Base-by-base conservation (phyloP, 2,888 invertebrate genomes). In the Apamea monoglypha region DNA sequence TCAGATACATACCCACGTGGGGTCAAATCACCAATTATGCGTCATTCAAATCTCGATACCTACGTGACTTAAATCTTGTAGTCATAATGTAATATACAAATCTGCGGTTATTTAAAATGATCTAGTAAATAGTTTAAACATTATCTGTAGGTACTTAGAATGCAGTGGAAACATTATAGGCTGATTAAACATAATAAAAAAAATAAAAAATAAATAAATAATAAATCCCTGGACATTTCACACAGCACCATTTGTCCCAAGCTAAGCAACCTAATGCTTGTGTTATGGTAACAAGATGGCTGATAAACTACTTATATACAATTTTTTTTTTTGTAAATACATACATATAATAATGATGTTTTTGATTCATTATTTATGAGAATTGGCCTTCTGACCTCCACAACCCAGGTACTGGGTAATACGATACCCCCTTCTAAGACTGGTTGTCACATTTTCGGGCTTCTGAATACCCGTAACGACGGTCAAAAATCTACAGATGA, bases 61-160 rank as follows among this genome's bases (percentile, higher is more conserved):
- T 88, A 90, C 88, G 88, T 89, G 88, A 89, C 88, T 82, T 73
- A 59, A 74, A 90, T 88, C 89, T 90, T 74, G 89, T 89, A 85
- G 47, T 59, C 79, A 63, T 70, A 63, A 36, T 25, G 10, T 16
- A 36, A n/a, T n/a, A 36, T 47, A 40, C 32, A 18, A 66, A 53
- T 63, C 6, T 77, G 74, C n/a, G 83, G 53, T 75, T 77, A 73
- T 74, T 25, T 72, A 69, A 50, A 85, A 18, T 53, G 25, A 44
- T 47, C 8, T 66, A 59, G 50, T 63, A 29, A 72, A 72, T 85
- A 59, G 10, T 68, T 56, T 61, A 68, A 53, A 25, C 47, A 53
- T 84, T 63, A 29, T 63, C 21, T 59, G n/a, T n/a, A n/a, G n/a
- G 12, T 47, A 67, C 67, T 32, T 32, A 50, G 36, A 44, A 29